Conservation (phyloP, 2,888 invertebrate species). For the Rhopalosiphum nymphaeae region DNA sequence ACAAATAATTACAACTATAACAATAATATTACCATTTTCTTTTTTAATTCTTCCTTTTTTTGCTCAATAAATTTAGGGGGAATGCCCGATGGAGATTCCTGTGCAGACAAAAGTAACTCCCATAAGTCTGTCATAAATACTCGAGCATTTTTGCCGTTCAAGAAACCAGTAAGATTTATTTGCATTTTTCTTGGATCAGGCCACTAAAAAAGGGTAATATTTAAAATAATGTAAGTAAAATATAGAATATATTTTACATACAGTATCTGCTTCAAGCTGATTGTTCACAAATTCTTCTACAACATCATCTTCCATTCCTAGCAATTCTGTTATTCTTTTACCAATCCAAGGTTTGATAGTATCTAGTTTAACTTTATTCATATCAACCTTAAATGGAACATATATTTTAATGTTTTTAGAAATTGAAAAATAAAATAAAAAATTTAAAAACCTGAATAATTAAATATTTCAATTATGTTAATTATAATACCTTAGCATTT, state of each 20-base stretch:
- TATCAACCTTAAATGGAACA: slow-evolving; percentile 83
- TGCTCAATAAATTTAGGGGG: slow-evolving; percentile 94
- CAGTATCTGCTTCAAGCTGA: slow-evolving; percentile 93
- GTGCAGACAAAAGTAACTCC: slow-evolving; percentile 94
- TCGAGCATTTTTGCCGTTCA: slow-evolving; percentile 97
- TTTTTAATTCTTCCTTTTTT: slow-evolving; percentile 96
- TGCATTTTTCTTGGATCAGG: slow-evolving; percentile 99
- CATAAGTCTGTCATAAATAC: slow-evolving; percentile 98
- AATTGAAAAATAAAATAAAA: background rate
- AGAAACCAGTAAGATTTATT: slow-evolving; percentile 98
- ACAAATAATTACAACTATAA: background rate
- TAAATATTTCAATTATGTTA: background rate
- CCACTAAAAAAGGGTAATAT: slow-evolving; percentile 76
- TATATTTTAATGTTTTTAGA: background rate
- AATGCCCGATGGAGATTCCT: slow-evolving; percentile 94
- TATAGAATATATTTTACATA: slow-evolving; percentile 70
- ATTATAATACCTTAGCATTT: slow-evolving; percentile 82
- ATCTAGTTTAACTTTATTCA: slow-evolving; percentile 97
- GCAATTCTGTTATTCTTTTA: slow-evolving; percentile 93
- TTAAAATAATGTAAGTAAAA: background rate
- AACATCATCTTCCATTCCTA: slow-evolving; percentile 99
- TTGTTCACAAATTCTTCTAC: slow-evolving; percentile 99
- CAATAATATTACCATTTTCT: slow-evolving; percentile 78
- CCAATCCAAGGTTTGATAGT: slow-evolving; percentile 99
- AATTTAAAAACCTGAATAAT: background rate